These are phyloP conservation scores for Diorhabda carinulata DNA, from an alignment of 1,140 invertebrate genomes.

Conservation along the genomic window DNA sequence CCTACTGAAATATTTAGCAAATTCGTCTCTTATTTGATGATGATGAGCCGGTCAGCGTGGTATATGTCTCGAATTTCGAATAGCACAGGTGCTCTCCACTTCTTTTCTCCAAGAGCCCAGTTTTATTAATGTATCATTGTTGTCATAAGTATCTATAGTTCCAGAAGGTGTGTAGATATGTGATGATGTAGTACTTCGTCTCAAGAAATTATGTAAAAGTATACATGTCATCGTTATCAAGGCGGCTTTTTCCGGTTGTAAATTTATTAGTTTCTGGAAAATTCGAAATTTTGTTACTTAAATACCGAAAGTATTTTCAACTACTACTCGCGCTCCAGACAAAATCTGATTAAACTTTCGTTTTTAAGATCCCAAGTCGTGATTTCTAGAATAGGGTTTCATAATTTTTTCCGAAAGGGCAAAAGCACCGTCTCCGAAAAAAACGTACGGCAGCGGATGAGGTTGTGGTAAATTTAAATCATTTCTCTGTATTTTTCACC, in stretches of 20 bases:
- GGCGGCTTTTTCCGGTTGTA: slow-evolving; percentile 36
- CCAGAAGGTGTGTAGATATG: slow-evolving; percentile 6
- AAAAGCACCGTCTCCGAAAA: slow-evolving; percentile 54
- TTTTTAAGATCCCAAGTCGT: slow-evolving; percentile 34
- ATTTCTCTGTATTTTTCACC: slow-evolving; percentile 14
- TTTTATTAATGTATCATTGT: neutral
- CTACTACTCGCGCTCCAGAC: slow-evolving; percentile 41
- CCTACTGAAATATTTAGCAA: too few relatives aligned
- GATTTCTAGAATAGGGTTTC: slow-evolving; percentile 47
- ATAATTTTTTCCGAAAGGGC: slow-evolving; percentile 46
- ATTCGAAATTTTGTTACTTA: slow-evolving; percentile 44
- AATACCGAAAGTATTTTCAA: slow-evolving; percentile 54
- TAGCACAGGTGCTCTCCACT: too few relatives aligned
- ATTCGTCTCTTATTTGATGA: too few relatives aligned
- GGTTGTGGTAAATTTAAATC: slow-evolving; percentile 1
- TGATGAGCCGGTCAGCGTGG: too few relatives aligned
- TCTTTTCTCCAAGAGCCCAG: slow-evolving; percentile 8
- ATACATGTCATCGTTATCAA: slow-evolving; percentile 33
- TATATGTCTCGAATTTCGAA: too few relatives aligned
- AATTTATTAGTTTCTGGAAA: slow-evolving; percentile 42
- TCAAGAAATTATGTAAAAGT: slow-evolving; percentile 42
- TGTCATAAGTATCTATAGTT: neutral
- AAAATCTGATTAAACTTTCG: slow-evolving; percentile 46
- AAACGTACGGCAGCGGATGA: slow-evolving; percentile 14
- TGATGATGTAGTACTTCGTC: slow-evolving; percentile 8